Percentiles rank a stretch among this genome's conserved stretches.
These are phyloP conservation scores for Brienomyrus brachyistius DNA, from an alignment of 2,113 vertebrate genomes.

Conservation along the genomic window DNA sequence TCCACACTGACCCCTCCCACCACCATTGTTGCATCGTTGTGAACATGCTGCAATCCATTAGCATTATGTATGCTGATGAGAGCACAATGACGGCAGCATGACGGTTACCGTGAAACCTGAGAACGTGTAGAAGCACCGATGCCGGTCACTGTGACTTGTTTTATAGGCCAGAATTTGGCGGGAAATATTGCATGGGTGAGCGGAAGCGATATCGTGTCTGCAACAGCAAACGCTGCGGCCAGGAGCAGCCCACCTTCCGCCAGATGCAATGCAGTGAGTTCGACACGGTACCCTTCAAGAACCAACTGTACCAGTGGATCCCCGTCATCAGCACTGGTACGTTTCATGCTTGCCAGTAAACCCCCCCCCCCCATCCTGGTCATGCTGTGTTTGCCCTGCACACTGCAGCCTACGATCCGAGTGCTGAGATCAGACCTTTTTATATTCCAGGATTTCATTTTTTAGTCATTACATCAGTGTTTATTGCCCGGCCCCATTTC, in stretches of 20 bases:
- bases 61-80: background rate
- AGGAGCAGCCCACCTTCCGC: conserved; percentile 70
- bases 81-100: background rate
- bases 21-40: background rate
- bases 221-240: conserved; percentile 70
- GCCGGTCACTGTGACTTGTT: background rate
- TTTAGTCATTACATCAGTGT: background rate
- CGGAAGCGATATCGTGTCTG: conserved; percentile 86
- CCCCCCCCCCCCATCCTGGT: background rate
- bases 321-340: conserved; percentile 74
- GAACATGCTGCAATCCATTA: background rate
- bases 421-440: background rate
- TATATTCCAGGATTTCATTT: background rate
- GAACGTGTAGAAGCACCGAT: background rate
- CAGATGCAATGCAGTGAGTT: conserved; percentile 98
- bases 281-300: conserved; percentile 86
- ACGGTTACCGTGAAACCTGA: background rate
- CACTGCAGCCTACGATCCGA: background rate
- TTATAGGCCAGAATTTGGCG: conserved; percentile 84
- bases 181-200: conserved; percentile 91
- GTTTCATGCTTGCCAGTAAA: background rate
- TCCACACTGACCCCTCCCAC: background rate
- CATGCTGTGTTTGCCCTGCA: background rate
- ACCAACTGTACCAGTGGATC: conserved; percentile 84
- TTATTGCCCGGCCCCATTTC: background rate